phyloP scores from a whole-genome alignment of 2,113 vertebrate species.

The Glaucomys volans region DNA sequence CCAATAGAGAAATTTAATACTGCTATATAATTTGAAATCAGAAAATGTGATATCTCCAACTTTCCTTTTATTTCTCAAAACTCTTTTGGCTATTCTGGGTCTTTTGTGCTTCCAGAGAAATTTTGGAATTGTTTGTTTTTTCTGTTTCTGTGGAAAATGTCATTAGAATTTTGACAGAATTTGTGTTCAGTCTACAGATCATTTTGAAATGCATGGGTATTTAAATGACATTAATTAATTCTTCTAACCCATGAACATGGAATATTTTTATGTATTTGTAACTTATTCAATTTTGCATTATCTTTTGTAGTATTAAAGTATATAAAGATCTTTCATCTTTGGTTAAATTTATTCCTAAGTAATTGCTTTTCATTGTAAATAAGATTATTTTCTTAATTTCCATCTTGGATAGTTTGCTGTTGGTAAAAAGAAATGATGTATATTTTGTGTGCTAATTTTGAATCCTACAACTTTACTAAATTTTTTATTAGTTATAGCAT shows the following conservation, averaged over 20 bases:
- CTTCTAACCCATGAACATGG: not conserved
- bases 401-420: not conserved
- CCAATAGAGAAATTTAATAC: not conserved
- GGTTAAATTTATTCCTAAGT: not conserved
- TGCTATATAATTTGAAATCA: not conserved
- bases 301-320: not conserved
- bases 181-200: too few species aligned
- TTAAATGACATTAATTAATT: not conserved
- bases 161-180: not conserved
- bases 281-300: not conserved
- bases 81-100: not conserved
- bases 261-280: not conserved
- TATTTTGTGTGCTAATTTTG: too few species aligned
- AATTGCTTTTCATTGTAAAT: not conserved
- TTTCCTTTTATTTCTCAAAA: too few species aligned
- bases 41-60: not conserved
- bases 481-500: not conserved
- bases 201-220: not conserved
- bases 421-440: not conserved
- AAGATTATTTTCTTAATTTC: not conserved
- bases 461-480: too few species aligned
- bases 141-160: not conserved
- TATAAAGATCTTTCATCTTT: not conserved
- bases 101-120: not conserved
- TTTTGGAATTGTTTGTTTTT: not conserved